Evolutionary conservation across 2,113 vertebrate genomes (phyloP), one percentile per base, ranked within the genome.

Genomic region (Grammomys dolichurus): DNA sequence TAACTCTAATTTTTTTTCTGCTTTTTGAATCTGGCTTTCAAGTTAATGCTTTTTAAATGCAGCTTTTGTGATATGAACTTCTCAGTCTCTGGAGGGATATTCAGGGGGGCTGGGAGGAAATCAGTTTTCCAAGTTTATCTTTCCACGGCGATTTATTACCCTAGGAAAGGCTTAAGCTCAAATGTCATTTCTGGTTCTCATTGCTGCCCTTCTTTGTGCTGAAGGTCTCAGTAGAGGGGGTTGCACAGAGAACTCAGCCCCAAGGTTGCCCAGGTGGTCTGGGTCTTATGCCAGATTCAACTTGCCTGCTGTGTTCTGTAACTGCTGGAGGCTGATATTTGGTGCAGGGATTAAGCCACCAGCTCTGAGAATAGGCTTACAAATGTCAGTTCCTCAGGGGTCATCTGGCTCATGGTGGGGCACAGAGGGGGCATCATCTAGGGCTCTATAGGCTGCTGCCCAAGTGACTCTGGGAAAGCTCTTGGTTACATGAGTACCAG

Each of bases 101-200:
- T 91, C 58, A 48, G 84, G 58, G n/a, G 24, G 86, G 56, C 1
- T 11, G 93, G 22, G 40, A 54, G 4, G 56, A 89, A 97, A 77
- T 95, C 3, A 1, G 77, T 88, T 97, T 97, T 94, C 86, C 93
- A 75, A 94, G 93, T 87, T 48, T 82, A 75, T 95, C 92, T 97
- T 95, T 96, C 63, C 67, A 87, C 13, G 33, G 91, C 84, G 87
- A 80, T 94, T 97, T 90, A 90, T 95, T 97, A 97, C 94, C 75
- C 65, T 63, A 63, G 76, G 56, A 93, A 96, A 95, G 81, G 65
- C 70, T 95, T 67, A 94, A 95, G 48, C n/a, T 95, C 76, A 97
- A 95, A 70, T 96, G 94, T 19, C 96, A 87, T 93, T 93, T 73
- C 78, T 92, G 84, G 88, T 91, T 97, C 95, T 97, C 60, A 40